phyloP scores from a whole-genome alignment of 2,797 vertebrate species.

The Sparus aurata region DNA sequence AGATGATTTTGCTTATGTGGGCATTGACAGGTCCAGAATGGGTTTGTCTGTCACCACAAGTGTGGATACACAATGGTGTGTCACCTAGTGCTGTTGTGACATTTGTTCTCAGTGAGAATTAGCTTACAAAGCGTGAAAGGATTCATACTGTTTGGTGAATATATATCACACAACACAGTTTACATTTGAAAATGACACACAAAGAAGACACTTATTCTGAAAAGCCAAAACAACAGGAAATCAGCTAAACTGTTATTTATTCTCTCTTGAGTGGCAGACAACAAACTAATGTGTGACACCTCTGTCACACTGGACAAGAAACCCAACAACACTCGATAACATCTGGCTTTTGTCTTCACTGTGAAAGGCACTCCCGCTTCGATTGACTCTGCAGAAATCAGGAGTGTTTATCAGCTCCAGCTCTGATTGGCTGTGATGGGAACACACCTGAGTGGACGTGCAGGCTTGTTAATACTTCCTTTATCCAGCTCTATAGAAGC shows the following conservation, averaged over 20 bases:
- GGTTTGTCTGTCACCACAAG: slow-evolving; percentile 51
- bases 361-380: too few relatives aligned
- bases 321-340: too few relatives aligned
- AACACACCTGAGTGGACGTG: too few relatives aligned
- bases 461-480: too few relatives aligned
- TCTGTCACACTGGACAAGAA: too few relatives aligned
- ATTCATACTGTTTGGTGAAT: neutral
- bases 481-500: too few relatives aligned
- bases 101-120: slow-evolving; percentile 23
- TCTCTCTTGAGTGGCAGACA: neutral
- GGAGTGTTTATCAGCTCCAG: too few relatives aligned
- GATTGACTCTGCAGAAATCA: too few relatives aligned
- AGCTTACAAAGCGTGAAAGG: slow-evolving; percentile 14
- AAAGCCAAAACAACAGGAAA: neutral
- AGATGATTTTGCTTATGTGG: slow-evolving; percentile 61
- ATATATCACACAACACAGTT: slow-evolving; percentile 9
- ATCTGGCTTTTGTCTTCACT: too few relatives aligned
- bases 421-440: too few relatives aligned
- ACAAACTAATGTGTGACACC: neutral
- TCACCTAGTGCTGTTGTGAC: slow-evolving; percentile 17
- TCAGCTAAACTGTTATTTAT: neutral
- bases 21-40: slow-evolving; percentile 46
- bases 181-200: neutral
- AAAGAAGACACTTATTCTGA: neutral
- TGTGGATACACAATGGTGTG: slow-evolving; percentile 41